A percentile compares a stretch with the other conserved stretches of the same genome.
These are phyloP conservation scores for Zoanthus gigantus DNA, from an alignment of 92 coral and sea anemone species.

Conservation along the genomic window DNA sequence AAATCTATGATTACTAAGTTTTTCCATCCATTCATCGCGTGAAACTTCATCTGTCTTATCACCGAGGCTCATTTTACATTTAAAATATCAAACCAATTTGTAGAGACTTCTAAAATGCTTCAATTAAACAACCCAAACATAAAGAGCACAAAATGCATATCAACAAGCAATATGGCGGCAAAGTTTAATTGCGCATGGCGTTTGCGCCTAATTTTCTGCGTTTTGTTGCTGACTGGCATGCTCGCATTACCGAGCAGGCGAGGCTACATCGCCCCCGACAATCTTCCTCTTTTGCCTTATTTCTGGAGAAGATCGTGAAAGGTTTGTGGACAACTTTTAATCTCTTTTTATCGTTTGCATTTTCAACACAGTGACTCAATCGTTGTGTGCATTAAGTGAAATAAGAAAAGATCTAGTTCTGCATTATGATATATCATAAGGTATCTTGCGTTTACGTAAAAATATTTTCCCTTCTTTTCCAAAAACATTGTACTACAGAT, in stretches of 20 bases:
- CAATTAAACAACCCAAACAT: neutral
- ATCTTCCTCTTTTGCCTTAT: conserved; percentile 65
- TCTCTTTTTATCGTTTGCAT: conserved; percentile 19
- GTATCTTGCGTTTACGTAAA: neutral
- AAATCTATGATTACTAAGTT: conserved; percentile 82
- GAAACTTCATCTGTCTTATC: conserved; percentile 87
- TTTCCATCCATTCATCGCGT: conserved; percentile 97
- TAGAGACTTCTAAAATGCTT: neutral
- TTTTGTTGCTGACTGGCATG: neutral
- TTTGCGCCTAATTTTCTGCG: conserved; percentile 11
- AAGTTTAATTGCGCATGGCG: neutral
- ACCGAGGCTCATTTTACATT: conserved; percentile 82
- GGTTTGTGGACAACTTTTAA: conserved; percentile 23
- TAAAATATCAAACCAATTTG: neutral
- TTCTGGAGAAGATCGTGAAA: neutral
- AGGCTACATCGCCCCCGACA: conserved; percentile 47
- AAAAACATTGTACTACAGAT: too few relatives aligned
- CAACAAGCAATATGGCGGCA: conserved; percentile 68
- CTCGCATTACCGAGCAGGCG: conserved; percentile 51
- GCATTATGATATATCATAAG: neutral
- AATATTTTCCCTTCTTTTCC: too few relatives aligned
- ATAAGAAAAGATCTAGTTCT: neutral
- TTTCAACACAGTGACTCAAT: neutral
- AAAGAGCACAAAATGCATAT: neutral
- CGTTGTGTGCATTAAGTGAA: neutral